These are phyloP conservation scores for Paralichthys olivaceus DNA, from an alignment of 2,113 vertebrate genomes.

Conservation along the genomic window DNA sequence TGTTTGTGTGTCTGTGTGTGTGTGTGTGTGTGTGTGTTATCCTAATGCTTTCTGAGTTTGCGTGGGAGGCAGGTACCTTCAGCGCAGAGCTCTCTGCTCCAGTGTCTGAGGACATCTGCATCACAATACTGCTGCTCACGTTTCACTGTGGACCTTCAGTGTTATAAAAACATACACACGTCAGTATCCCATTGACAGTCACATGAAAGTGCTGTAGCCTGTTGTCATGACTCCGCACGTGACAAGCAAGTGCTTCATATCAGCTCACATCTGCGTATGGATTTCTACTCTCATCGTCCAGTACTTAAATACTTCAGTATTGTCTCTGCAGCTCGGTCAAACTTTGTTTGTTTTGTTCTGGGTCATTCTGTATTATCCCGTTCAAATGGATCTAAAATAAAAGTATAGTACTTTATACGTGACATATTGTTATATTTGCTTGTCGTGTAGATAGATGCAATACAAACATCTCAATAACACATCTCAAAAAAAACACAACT, in stretches of 20 bases:
- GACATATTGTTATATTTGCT: too few relatives aligned
- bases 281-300: background rate
- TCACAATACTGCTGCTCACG: slow-evolving; percentile 37
- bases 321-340: background rate
- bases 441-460: too few relatives aligned
- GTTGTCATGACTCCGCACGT: background rate
- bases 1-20: slow-evolving; percentile 6
- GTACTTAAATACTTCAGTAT: background rate
- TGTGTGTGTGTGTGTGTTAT: background rate
- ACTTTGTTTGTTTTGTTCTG: background rate
- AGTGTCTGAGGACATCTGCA: slow-evolving; percentile 56
- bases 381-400: background rate
- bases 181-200: background rate
- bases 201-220: background rate
- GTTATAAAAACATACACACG: slow-evolving; percentile 1
- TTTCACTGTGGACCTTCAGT: slow-evolving; percentile 6
- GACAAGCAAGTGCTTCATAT: background rate
- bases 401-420: too few relatives aligned
- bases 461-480: too few relatives aligned
- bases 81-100: slow-evolving; percentile 28
- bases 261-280: background rate
- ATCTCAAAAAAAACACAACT: too few relatives aligned
- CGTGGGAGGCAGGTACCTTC: slow-evolving; percentile 52
- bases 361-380: background rate
- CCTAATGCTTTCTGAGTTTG: slow-evolving; percentile 24